Evolutionary conservation across 1,140 invertebrate species (phyloP), one percentile per base, ranked within the genome.

Genomic region (Cotesia vestalis): DNA sequence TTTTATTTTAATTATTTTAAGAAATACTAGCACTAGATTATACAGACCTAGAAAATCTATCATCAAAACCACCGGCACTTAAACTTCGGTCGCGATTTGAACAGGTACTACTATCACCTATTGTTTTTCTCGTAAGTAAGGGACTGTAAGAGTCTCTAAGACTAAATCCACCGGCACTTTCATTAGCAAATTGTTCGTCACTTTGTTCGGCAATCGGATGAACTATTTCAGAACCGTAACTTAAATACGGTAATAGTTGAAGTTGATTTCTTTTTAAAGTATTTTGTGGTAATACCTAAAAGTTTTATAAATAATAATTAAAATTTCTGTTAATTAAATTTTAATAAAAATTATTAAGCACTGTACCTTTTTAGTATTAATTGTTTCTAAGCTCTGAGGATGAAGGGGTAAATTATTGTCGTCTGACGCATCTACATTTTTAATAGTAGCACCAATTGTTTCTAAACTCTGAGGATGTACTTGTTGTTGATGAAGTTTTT

Each of bases 201-300:
- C 91, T 92, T 80, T 94, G 93, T 86, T 95, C 94, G 3, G 91
- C 93, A 78, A 95, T 95, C 1, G 94, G 92, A 85, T 94, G 93
- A 0, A 94, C 94, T 27, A 94, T 93, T 81, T 94, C 92, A 52
- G 91, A 93, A 60, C 92, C 91, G 78, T 92, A 92, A 67, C 89
- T 90, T 52, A 91, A 83, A 83, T 92, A 92, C 14, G 91, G 90
- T 77, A 90, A 87, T 78, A 89, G 77, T 66, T 85, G 81, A 14
- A 87, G 75, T 72, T 84, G 84, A 70, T 86, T 86, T 59, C 85
- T 81, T 68, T 84, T 87, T 64, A 87, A 78, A 36, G 85, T 86
- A 73, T 83, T 85, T 80, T 86, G 85, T n/a, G 84, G 84, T 73
- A 86, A 83, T 38, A 79, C 73, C 84, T 86, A 60, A 51, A 78